Base-by-base conservation (phyloP, 2,888 invertebrate species). In the Chrysolina oricalcia region DNA sequence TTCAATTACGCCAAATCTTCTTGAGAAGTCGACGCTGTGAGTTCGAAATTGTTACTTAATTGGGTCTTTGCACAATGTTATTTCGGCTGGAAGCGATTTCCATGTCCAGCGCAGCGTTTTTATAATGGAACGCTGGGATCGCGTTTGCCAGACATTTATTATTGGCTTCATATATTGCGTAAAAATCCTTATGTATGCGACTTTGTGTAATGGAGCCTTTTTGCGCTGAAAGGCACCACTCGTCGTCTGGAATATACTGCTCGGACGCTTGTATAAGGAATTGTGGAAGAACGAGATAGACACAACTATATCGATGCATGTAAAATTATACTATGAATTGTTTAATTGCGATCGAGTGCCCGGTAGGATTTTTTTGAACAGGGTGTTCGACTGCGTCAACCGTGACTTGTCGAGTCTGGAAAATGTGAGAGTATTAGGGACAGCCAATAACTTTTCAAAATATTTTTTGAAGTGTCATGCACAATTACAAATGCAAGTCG, bases 1-100 rank as follows among this genome's bases (percentile, higher is more conserved):
- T 85, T 84, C 85, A 86, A 86, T 86, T 86, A 86, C 83, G 83
- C 83, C 79, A 85, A 85, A 85, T 85, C 84, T 85, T 81, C 83
- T 79, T 77, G 72, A 82, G 81, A 80, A 80, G 81, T 74, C 73
- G 78, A 77, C 75, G 81, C 78, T 78, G 80, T 77, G 82, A 80
- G 82, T 83, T 85, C 84, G 64, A 63, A 70, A 70, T 70, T 70
- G 63, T 27, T 50, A 50, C 27, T 63, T 70, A 70, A 70, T 70
- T 70, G 70, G 70, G 59, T 70, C 70, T 70, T 70, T 73, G 40
- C 83, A 82, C 83, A 84, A 85, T 85, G 85, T 84, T 82, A 83
- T 84, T 85, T 82, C 78, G 82, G 81, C 82, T 83, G 80, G 83
- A 82, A 79, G 79, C 79, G 81, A 81, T 83, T 83, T 82, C 78